A percentile compares a stretch with the other conserved stretches of the same genome.
Evolutionary conservation across 2,888 invertebrate genomes (phyloP).

Genomic region (Patella pellucida): DNA sequence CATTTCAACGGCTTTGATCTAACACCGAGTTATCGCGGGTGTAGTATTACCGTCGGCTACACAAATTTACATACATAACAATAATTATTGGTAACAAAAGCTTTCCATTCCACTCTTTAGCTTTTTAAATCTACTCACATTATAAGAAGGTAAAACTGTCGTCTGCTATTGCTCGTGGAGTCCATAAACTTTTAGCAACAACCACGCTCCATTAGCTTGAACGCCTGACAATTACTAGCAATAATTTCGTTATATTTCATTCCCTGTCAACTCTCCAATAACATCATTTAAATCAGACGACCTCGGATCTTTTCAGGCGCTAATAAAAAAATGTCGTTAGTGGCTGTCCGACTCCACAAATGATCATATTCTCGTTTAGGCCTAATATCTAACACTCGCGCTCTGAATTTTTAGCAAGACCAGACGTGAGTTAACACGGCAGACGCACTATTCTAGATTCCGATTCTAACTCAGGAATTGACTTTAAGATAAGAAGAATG

Average conservation of each 20-base stretch:
- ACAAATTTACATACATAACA: constrained; percentile 6
- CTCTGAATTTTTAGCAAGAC: constrained; percentile 7
- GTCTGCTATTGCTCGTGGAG: constrained; percentile 14
- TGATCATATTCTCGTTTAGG: constrained; percentile 1
- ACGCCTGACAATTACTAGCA: constrained; percentile 36
- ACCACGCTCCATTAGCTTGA: constrained; percentile 24
- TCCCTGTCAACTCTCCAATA: constrained; percentile 45
- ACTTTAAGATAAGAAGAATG: neutral
- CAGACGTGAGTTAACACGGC: neutral
- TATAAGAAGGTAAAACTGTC: constrained; percentile 5
- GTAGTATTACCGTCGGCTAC: neutral
- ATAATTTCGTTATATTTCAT: constrained; percentile 56
- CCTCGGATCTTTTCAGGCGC: constrained; percentile 31
- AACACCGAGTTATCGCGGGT: constrained; percentile 2
- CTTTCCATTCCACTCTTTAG: too few species aligned
- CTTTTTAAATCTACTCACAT: neutral
- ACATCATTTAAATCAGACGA: constrained; percentile 40
- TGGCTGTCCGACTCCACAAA: constrained; percentile 9
- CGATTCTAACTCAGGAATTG: neutral
- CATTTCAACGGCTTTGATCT: neutral
- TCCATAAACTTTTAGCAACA: constrained; percentile 3
- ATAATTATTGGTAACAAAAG: neutral
- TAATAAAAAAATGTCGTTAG: constrained; percentile 27
- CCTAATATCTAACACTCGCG: neutral
- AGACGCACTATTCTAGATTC: neutral